Conservation (phyloP, 2,888 invertebrate genomes). For the Apotomis capreana region DNA sequence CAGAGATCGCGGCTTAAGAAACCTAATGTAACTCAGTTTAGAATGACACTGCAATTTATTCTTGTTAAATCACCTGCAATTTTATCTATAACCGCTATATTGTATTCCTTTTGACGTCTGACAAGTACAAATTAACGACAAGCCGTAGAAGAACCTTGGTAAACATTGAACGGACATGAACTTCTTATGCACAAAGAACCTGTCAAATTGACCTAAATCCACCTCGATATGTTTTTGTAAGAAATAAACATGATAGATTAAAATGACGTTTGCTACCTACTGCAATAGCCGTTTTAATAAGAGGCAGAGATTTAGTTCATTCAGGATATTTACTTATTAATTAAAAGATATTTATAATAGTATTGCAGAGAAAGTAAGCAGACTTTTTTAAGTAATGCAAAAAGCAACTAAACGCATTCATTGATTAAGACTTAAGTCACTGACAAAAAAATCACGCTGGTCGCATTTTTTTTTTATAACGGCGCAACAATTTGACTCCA, state of each 20-base stretch:
- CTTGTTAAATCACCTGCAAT: constrained; percentile 19
- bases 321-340: too few species aligned
- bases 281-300: too few species aligned
- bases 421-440: too few species aligned
- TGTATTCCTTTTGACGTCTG: constrained; percentile 14
- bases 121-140: constrained; percentile 15
- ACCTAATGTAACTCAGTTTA: neutral
- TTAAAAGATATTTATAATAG: too few species aligned
- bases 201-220: constrained; percentile 23
- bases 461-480: too few species aligned
- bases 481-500: too few species aligned
- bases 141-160: constrained; percentile 6
- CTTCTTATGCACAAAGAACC: constrained; percentile 15
- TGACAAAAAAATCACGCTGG: too few species aligned
- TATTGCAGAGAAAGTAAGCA: too few species aligned
- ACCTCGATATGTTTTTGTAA: neutral
- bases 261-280: neutral
- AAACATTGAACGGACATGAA: constrained; percentile 24
- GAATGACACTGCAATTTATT: neutral
- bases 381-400: too few species aligned
- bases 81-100: neutral
- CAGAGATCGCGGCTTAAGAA: neutral
- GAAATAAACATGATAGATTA: neutral
- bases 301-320: too few species aligned
- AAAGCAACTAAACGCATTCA: too few species aligned